Conservation (phyloP, 2,888 invertebrate species). For the Drosophila lacicola region DNA sequence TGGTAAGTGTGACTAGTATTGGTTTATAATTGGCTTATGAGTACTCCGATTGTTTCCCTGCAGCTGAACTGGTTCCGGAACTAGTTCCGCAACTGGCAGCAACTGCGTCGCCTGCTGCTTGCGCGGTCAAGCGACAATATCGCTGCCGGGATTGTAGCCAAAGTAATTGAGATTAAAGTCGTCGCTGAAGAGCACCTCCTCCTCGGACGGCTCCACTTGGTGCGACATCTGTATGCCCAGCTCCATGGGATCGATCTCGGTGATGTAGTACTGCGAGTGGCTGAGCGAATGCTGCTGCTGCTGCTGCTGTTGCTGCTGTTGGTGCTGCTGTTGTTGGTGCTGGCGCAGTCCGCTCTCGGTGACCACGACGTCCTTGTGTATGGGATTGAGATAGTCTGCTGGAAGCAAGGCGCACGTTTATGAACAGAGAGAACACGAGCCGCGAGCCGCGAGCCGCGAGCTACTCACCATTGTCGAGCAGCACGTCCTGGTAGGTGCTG, state of each 20-base stretch:
- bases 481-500: conserved; percentile 83
- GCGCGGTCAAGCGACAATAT: conserved; percentile 85
- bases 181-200: conserved; percentile 84
- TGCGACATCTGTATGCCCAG: conserved; percentile 84
- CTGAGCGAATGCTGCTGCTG: conserved; percentile 22
- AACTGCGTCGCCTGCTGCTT: conserved; percentile 32
- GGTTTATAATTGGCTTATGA: conserved; percentile 76
- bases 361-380: conserved; percentile 92
- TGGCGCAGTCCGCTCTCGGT: conserved; percentile 89
- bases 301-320: conserved; percentile 26
- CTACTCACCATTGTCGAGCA: conserved; percentile 83
- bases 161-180: conserved; percentile 85
- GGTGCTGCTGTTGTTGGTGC: conserved; percentile 42
- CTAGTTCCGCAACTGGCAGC: conserved; percentile 10
- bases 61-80: conserved; percentile 26
- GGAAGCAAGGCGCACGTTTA: conserved; percentile 39
- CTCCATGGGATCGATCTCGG: conserved; percentile 85
- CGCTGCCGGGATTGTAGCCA: conserved; percentile 83
- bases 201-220: conserved; percentile 79
- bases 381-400: conserved; percentile 88
- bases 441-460: no score
- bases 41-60: conserved; percentile 48
- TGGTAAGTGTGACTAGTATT: conserved; percentile 74
- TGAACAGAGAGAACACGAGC: no score
- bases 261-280: conserved; percentile 82